Evolutionary conservation across 2,797 vertebrate species (phyloP).

Genomic region (Notoglanidium macrostoma): DNA sequence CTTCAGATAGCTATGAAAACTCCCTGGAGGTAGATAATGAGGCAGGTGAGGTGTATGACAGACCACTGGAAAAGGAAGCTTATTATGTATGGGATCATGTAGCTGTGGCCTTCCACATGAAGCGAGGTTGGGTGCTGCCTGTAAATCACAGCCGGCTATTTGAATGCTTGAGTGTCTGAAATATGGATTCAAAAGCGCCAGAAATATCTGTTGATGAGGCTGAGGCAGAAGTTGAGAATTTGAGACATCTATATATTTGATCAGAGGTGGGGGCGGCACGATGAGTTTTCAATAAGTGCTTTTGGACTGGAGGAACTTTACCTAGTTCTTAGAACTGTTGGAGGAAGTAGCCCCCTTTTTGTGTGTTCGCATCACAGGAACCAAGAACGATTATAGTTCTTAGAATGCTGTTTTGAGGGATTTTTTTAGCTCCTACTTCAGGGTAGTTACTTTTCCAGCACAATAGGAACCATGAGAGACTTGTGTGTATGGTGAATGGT

Average conservation of each 20-base stretch:
- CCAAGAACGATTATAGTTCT: too few relatives aligned
- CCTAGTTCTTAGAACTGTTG: too few relatives aligned
- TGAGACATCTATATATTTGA: background rate
- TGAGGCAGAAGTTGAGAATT: background rate
- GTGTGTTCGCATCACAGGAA: too few relatives aligned
- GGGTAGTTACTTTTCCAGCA: too few relatives aligned
- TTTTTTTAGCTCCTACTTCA: too few relatives aligned
- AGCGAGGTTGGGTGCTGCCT: slow-evolving; percentile 11
- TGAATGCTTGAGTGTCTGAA: slow-evolving; percentile 7
- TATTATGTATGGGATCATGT: slow-evolving; percentile 63
- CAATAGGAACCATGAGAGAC: too few relatives aligned
- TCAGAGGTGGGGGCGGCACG: background rate
- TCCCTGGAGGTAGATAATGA: background rate
- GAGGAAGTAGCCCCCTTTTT: too few relatives aligned
- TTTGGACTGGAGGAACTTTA: too few relatives aligned
- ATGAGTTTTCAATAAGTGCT: background rate
- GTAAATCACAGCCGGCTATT: background rate
- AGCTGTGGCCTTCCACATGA: slow-evolving; percentile 55
- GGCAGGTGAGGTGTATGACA: background rate
- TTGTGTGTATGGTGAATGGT: too few relatives aligned
- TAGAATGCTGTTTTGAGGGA: too few relatives aligned
- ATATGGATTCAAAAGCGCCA: background rate
- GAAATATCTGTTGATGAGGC: background rate
- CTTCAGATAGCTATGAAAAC: slow-evolving; percentile 51
- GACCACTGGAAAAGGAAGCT: rapidly evolving